These are phyloP conservation scores for Aphaenogaster floridana DNA, from an alignment of 1,140 invertebrate species.

Conservation along the genomic window DNA sequence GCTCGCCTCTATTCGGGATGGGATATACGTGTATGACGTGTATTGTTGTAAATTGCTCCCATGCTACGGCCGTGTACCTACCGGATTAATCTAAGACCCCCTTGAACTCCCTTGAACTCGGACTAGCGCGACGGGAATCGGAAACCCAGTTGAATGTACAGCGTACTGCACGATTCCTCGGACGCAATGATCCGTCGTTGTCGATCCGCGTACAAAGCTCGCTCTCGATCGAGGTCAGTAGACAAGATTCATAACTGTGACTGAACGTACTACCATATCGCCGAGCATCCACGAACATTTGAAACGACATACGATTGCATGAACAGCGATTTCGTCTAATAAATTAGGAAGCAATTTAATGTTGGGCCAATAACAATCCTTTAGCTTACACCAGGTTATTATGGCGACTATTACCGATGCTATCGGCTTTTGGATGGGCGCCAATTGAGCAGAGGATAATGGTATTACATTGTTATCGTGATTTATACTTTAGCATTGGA, in stretches of 20 bases:
- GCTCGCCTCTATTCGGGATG: constrained; percentile 20
- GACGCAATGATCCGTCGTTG: constrained; percentile 16
- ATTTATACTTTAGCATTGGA: constrained; percentile 17
- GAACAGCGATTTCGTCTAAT: not conserved
- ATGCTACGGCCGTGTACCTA: constrained; percentile 71
- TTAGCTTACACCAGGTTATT: constrained; percentile 33
- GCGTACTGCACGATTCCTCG: constrained; percentile 21
- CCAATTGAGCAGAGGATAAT: constrained; percentile 46
- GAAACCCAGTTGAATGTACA: constrained; percentile 24
- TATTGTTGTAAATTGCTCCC: constrained; percentile 78
- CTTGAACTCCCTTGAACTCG: constrained; percentile 59
- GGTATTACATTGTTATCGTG: constrained; percentile 37
- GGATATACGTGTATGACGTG: constrained; percentile 40
- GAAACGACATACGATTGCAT: not conserved
- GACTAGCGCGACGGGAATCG: constrained; percentile 27
- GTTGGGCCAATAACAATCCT: constrained; percentile 41
- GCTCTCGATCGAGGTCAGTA: constrained; percentile 58
- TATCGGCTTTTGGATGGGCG: constrained; percentile 30
- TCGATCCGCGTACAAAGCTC: not conserved
- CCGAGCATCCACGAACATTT: not conserved
- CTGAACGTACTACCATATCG: not conserved
- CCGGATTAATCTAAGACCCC: constrained; percentile 57
- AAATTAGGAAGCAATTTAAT: constrained; percentile 36
- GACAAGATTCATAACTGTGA: constrained; percentile 44
- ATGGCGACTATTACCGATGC: constrained; percentile 24